phyloP scores from a whole-genome alignment of 2,888 invertebrate species.

The Leptinotarsa juncta region DNA sequence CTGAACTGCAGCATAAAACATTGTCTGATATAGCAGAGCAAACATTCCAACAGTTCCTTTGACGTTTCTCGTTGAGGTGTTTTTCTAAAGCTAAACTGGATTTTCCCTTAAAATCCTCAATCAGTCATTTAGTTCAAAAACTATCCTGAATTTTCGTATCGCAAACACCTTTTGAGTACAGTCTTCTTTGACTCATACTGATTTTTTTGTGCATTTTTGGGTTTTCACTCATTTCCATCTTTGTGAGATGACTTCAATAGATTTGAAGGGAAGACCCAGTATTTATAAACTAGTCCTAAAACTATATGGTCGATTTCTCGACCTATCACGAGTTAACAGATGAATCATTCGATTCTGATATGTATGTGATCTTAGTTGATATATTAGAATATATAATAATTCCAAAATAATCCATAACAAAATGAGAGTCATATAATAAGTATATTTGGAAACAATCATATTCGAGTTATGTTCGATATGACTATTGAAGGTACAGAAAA shows the following conservation, averaged over 20 bases:
- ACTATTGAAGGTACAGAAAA: background rate
- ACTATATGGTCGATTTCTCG: slow-evolving; percentile 48
- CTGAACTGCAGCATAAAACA: too few species aligned
- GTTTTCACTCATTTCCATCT: background rate
- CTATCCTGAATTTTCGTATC: too few species aligned
- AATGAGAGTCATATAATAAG: slow-evolving; percentile 19
- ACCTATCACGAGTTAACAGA: slow-evolving; percentile 46
- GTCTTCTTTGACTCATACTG: too few species aligned
- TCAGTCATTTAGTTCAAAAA: too few species aligned
- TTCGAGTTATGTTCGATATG: slow-evolving; percentile 8
- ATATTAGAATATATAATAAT: slow-evolving; percentile 55
- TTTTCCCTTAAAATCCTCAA: background rate
- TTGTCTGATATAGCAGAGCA: too few species aligned
- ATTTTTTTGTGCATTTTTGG: background rate
- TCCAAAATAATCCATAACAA: slow-evolving; percentile 33
- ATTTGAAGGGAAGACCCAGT: slow-evolving; percentile 21
- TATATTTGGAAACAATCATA: background rate
- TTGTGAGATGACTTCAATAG: slow-evolving; percentile 14
- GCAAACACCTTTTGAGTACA: too few species aligned
- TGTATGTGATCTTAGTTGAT: slow-evolving; percentile 68
- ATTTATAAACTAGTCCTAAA: slow-evolving; percentile 41
- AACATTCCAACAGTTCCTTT: background rate
- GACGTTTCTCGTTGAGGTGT: background rate
- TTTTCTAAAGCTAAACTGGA: background rate
- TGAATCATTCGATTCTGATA: slow-evolving; percentile 66